Percentiles rank a stretch among this genome's conserved stretches.
phyloP scores from a whole-genome alignment of 2,797 vertebrate genomes.

The Poeciliopsis paucimaculata region DNA sequence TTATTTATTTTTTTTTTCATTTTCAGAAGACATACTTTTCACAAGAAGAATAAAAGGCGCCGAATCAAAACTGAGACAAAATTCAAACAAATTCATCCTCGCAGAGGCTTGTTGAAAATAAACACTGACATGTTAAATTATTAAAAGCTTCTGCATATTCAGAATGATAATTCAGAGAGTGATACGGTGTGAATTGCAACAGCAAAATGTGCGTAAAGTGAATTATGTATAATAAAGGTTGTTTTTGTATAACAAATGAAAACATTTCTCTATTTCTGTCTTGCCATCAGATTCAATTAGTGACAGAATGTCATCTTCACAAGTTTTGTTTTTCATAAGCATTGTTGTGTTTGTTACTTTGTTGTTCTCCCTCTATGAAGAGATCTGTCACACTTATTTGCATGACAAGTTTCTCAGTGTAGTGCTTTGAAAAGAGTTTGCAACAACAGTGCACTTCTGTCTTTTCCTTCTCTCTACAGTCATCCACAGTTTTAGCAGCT shows the following conservation, averaged over 20 bases:
- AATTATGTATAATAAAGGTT: constrained; percentile 83
- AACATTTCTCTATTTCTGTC: constrained; percentile 77
- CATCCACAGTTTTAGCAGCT: neutral
- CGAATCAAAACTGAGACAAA: constrained; percentile 82
- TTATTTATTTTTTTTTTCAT: constrained; percentile 51
- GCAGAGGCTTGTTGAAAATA: constrained; percentile 72
- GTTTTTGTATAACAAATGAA: constrained; percentile 86
- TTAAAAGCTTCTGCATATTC: constrained; percentile 85
- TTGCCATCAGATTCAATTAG: constrained; percentile 76
- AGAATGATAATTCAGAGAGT: constrained; percentile 73
- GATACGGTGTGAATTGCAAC: constrained; percentile 72
- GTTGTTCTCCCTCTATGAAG: constrained; percentile 67
- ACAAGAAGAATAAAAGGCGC: constrained; percentile 51
- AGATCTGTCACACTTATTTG: constrained; percentile 77
- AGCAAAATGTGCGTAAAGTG: constrained; percentile 85
- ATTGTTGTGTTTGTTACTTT: constrained; percentile 75
- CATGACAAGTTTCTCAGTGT: constrained; percentile 74
- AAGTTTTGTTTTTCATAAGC: constrained; percentile 76
- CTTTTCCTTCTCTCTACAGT: neutral
- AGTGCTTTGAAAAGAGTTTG: constrained; percentile 53
- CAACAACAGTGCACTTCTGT: constrained; percentile 19
- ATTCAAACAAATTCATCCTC: constrained; percentile 84
- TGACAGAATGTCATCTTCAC: constrained; percentile 69
- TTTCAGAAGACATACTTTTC: constrained; percentile 71
- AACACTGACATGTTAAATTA: constrained; percentile 84